phyloP scores from a whole-genome alignment of 2,888 invertebrate genomes.

The Amblyjoppa proteus region DNA sequence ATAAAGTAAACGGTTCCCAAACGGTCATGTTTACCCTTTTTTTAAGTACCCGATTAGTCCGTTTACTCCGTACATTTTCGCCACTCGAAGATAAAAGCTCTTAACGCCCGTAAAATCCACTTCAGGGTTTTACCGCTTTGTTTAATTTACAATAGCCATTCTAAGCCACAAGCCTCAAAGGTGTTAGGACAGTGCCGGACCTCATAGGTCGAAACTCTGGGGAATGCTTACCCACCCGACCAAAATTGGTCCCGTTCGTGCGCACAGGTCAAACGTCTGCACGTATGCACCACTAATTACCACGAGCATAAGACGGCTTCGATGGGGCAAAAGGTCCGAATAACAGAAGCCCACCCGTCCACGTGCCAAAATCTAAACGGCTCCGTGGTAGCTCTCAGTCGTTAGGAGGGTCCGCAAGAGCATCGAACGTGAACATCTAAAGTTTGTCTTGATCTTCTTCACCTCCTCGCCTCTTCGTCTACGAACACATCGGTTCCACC shows the following conservation, averaged over 20 bases:
- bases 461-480: slow-evolving; percentile 11
- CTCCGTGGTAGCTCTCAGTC: background rate
- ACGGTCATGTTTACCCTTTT: background rate
- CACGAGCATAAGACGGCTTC: slow-evolving; percentile 66
- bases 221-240: slow-evolving; percentile 26
- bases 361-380: slow-evolving; percentile 16
- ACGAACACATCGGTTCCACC: slow-evolving; percentile 36
- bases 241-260: slow-evolving; percentile 67
- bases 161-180: background rate
- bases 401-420: slow-evolving; percentile 28
- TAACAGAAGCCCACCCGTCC: background rate
- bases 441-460: slow-evolving; percentile 39
- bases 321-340: slow-evolving; percentile 12
- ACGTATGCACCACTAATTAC: slow-evolving; percentile 74
- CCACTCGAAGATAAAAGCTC: background rate
- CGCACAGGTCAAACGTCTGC: slow-evolving; percentile 67
- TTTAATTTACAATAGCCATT: background rate
- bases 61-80: background rate
- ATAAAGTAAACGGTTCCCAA: background rate
- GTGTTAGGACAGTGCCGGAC: background rate
- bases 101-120: slow-evolving; percentile 5
- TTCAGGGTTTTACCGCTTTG: background rate
- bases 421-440: slow-evolving; percentile 34
- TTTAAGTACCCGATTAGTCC: background rate
- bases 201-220: background rate